phyloP scores from a whole-genome alignment of 2,888 invertebrate species.

The Anaspis maculata region DNA sequence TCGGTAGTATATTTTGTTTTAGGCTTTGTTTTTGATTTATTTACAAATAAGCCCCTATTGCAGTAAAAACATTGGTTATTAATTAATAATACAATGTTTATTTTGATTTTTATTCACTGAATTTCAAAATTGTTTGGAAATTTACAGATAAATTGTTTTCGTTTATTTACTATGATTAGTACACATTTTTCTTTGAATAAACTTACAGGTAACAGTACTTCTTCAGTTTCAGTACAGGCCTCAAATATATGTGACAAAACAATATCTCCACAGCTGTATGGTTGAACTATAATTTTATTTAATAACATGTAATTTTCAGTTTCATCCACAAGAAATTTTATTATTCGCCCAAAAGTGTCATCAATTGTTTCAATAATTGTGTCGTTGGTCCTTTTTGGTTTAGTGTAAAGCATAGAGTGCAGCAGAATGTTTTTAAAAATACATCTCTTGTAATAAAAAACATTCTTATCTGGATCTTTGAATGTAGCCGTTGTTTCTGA shows the following conservation, averaged over 20 bases:
- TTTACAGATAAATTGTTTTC: neutral
- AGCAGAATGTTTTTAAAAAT: neutral
- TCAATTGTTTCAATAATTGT: neutral
- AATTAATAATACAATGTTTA: neutral
- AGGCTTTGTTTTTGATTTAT: neutral
- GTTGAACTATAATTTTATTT: neutral
- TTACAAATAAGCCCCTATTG: neutral
- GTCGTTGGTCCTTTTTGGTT: neutral
- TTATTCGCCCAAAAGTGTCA: neutral
- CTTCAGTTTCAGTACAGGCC: neutral
- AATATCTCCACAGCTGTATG: neutral
- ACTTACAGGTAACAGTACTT: neutral
- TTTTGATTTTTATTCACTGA: neutral
- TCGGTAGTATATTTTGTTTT: neutral
- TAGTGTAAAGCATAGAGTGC: neutral
- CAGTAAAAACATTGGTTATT: neutral
- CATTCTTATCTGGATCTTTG: neutral
- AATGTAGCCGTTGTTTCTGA: neutral
- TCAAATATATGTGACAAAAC: neutral
- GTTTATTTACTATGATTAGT: neutral
- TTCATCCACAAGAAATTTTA: neutral
- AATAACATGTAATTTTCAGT: neutral
- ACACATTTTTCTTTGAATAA: constrained; percentile 1
- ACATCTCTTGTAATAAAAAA: neutral
- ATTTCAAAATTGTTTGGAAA: constrained; percentile 1